phyloP scores from a whole-genome alignment of 2,888 invertebrate genomes.

The Fragum fragum region DNA sequence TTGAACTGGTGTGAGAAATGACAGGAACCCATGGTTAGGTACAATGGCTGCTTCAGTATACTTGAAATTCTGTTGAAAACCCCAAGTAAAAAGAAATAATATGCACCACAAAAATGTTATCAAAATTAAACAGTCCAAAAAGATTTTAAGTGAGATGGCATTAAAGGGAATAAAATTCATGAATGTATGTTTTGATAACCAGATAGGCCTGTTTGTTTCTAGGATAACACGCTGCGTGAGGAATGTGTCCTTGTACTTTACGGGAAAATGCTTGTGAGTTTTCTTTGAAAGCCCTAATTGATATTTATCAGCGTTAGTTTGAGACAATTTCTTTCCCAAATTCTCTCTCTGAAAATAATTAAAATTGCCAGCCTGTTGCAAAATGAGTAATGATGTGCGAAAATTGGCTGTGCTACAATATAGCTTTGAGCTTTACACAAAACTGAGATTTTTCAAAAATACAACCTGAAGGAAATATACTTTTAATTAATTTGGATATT shows the following conservation, averaged over 20 bases:
- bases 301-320: constrained; percentile 6
- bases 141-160: background rate
- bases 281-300: background rate
- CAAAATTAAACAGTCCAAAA: background rate
- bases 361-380: constrained; percentile 3
- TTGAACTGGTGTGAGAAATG: too few species aligned
- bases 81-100: too few species aligned
- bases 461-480: too few species aligned
- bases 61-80: too few species aligned
- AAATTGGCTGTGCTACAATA: background rate
- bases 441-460: too few species aligned
- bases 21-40: too few species aligned
- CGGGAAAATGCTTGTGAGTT: background rate
- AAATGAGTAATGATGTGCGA: constrained; percentile 1
- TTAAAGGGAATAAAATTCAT: constrained; percentile 5
- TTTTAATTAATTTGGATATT: too few species aligned
- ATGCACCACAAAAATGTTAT: background rate
- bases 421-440: too few species aligned
- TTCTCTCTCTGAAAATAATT: background rate
- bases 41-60: too few species aligned
- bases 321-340: background rate
- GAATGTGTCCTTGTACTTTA: background rate
- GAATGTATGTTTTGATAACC: background rate
- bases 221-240: background rate
- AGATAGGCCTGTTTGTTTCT: constrained; percentile 1